Evolutionary conservation across 2,113 vertebrate species (phyloP), one percentile per base, ranked within the genome.

Genomic region (Pelecanus crispus): DNA sequence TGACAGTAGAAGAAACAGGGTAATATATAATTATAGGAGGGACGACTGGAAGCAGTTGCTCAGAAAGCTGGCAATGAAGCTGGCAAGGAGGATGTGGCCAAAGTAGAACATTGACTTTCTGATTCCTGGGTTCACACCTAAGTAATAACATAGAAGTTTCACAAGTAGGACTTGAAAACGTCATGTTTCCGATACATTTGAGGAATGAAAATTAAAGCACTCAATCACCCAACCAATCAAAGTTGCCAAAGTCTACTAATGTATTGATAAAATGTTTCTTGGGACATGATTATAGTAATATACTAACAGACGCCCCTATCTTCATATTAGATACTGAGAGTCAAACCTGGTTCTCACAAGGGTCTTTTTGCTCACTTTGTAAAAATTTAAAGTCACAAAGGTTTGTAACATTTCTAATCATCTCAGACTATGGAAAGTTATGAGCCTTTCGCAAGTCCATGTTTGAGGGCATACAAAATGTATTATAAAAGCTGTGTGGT

Each of bases 31-130:
- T 97, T 97, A 95, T 45, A 94, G 62, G 82, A 95, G 86, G 89
- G 89, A 92, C 36, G 63, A 93, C 59, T 82, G 93, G 92, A 96
- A 97, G 94, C 94, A 91, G 86, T 89, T 83, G 85, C 81, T 97
- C 93, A 88, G 95, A 86, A 92, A 93, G 84, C 86, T 85, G 92
- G 90, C 94, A 96, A 85, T 61, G 86, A 92, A 95, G 86, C 86
- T 85, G 92, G 90, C 94, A 96, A 85, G 66, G 7, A 52, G 90
- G n/a, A 67, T 28, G 17, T 56, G 87, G 77, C 92, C 93, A 45
- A 96, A 88, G 40, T 1, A 93, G 62, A 89, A 80, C 74, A 70
- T 6, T 24, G 44, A 66, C 81, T 86, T 97, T 72, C 75, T 82
- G 31, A 87, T 86, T 93, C 89, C 88, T 24, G 5, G 61, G 80